Evolutionary conservation across 2,113 vertebrate genomes (phyloP), one percentile per base, ranked within the genome.

Genomic region (Gobius niger): DNA sequence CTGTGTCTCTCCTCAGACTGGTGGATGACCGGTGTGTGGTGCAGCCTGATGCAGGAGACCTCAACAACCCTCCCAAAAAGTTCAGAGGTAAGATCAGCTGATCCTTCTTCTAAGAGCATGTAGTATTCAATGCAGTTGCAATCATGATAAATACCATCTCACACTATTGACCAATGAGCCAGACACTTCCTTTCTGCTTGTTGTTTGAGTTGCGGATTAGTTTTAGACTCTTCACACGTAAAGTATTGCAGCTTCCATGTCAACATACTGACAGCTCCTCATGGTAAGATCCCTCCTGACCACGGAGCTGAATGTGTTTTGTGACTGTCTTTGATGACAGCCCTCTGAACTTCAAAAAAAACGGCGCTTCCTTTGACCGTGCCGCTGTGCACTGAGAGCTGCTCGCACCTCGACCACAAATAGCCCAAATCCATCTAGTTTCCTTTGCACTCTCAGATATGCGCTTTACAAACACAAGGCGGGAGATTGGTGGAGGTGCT

Each of bases 1-100:
- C 57, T 54, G 1, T 75, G 8, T 84, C 44, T 79, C 51, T 40
- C 72, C 84, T 47, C 87, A 99, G 98, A 72, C 93, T 99, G 86
- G 98, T 99, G 72, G 98, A 99, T 85, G 98, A 99, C 74, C 93
- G 98, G n/a, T 98, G 97, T 75, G 97, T 99, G 7, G 96, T 99
- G 7, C 97, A 99, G 89, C 98, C 98, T 42, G 96, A 98, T 72
- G 91, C 96, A 0, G 98, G 98, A 8, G 96, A 99, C 90, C 95
- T 99, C 74, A 96, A 94, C 91, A 99, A 96, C 75, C 98, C 98
- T 57, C 98, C 98, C 3, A 99, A 99, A 91, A 99, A 99, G 87
- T 99, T 99, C 89, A 81, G 98, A 95, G 98, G 98, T 99, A 91
- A 93, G 82, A 72, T 14, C 47, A 4, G 14, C 4, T 13, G 13